Evolutionary conservation across 2,888 invertebrate genomes (phyloP).

Genomic region (Diadromus collaris): DNA sequence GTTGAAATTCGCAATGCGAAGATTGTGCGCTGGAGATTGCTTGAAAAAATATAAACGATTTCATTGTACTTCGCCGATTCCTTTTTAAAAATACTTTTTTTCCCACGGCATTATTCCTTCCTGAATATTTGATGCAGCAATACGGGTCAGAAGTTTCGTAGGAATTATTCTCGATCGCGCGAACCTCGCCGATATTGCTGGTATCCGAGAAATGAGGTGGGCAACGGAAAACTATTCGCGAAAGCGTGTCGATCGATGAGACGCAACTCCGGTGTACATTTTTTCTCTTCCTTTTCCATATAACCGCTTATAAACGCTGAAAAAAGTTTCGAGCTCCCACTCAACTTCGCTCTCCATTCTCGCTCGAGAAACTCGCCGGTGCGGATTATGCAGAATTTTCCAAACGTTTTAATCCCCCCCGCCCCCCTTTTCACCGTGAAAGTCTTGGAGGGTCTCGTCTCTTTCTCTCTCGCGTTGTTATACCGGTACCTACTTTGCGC

Average conservation of each 20-base stretch:
- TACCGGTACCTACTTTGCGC: not conserved
- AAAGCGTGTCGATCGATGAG: slow-evolving; percentile 21
- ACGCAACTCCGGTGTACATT: slow-evolving; percentile 7
- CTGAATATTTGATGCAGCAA: not conserved
- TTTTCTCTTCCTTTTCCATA: not conserved
- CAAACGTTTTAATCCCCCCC: slow-evolving; percentile 47
- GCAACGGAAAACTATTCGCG: slow-evolving; percentile 1
- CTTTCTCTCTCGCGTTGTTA: slow-evolving; percentile 3
- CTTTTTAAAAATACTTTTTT: not conserved
- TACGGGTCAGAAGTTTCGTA: not conserved
- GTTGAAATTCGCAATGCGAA: not conserved
- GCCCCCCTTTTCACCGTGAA: not conserved
- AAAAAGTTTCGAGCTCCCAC: slow-evolving; percentile 38
- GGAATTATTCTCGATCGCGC: not conserved
- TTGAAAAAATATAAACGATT: not conserved
- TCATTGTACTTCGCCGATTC: not conserved
- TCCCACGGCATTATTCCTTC: not conserved
- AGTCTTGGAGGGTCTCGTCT: slow-evolving; percentile 18
- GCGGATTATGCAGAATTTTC: slow-evolving; percentile 54
- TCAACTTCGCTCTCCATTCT: slow-evolving; percentile 30
- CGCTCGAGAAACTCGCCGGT: not conserved
- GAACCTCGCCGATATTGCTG: not conserved
- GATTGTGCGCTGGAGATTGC: not conserved
- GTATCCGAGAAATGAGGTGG: not conserved
- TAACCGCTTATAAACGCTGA: slow-evolving; percentile 20